These are phyloP conservation scores for Catostylus mosaicus DNA, from an alignment of 30 jellyfish, hydroid and myxozoan genomes.

Conservation along the genomic window DNA sequence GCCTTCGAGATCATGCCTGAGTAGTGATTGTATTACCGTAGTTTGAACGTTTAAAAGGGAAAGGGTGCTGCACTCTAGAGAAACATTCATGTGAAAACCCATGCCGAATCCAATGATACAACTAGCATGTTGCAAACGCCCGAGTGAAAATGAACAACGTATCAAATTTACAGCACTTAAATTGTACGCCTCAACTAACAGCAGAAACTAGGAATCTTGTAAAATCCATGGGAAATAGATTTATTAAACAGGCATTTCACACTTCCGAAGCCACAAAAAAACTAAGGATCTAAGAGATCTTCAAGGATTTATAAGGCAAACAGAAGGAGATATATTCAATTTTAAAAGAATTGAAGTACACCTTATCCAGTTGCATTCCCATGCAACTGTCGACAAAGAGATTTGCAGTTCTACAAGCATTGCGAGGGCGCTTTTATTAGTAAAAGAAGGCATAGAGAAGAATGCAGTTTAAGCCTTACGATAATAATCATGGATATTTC, in stretches of 20 bases:
- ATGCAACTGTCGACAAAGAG: neutral
- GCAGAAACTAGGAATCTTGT: neutral
- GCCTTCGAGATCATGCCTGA: too few relatives aligned
- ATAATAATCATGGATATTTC: too few relatives aligned
- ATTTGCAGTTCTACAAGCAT: neutral
- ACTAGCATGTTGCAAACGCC: too few relatives aligned
- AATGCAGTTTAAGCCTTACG: too few relatives aligned
- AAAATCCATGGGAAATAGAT: slow-evolving; percentile 3
- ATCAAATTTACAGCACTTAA: neutral
- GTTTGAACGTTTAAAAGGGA: too few relatives aligned
- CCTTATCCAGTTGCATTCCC: neutral
- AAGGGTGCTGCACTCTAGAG: too few relatives aligned
- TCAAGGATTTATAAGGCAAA: neutral
- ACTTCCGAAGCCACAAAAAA: slow-evolving; percentile 12
- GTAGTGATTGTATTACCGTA: too few relatives aligned
- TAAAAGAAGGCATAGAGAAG: too few relatives aligned
- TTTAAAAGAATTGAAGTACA: neutral
- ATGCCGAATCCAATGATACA: too few relatives aligned
- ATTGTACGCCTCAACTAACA: neutral
- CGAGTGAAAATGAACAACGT: too few relatives aligned
- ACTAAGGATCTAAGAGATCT: neutral
- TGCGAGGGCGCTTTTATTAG: neutral
- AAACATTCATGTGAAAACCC: too few relatives aligned
- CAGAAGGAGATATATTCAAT: neutral
- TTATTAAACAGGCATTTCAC: neutral